phyloP scores from a whole-genome alignment of 2,113 vertebrate genomes.

The Sinocyclocheilus rhinocerous region DNA sequence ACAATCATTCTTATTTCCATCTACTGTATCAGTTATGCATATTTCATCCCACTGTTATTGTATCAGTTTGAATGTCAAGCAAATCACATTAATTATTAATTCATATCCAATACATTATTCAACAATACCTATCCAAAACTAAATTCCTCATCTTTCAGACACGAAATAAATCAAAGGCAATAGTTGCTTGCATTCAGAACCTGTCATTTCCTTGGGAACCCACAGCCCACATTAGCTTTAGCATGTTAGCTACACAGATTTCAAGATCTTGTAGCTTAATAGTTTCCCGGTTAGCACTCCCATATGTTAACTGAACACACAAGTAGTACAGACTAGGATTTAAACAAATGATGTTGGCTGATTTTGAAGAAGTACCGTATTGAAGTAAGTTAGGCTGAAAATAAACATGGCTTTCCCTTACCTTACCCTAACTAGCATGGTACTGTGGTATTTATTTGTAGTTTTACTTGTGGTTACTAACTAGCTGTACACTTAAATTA shows the following conservation, averaged over 20 bases:
- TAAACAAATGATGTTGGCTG: neutral
- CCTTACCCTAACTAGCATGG: neutral
- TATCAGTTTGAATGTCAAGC: slow-evolving; percentile 26
- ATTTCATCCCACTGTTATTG: slow-evolving; percentile 21
- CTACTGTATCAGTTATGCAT: neutral
- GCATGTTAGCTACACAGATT: neutral
- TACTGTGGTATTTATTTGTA: neutral
- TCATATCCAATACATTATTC: slow-evolving; percentile 30
- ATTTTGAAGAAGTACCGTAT: neutral
- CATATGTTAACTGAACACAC: neutral
- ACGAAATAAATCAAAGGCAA: slow-evolving; percentile 48
- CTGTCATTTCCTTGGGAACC: neutral
- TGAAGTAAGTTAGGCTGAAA: neutral
- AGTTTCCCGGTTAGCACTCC: neutral
- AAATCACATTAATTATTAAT: slow-evolving; percentile 23
- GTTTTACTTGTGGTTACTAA: neutral
- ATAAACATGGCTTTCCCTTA: neutral
- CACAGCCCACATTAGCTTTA: neutral
- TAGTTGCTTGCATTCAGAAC: slow-evolving; percentile 4
- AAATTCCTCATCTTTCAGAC: slow-evolving; percentile 24
- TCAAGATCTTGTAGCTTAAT: neutral
- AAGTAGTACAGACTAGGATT: neutral
- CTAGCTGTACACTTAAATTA: neutral
- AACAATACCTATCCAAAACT: slow-evolving; percentile 33
- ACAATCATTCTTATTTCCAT: neutral